Base-by-base conservation (phyloP, 2,797 vertebrate species). In the Anolis apletophallus region DNA sequence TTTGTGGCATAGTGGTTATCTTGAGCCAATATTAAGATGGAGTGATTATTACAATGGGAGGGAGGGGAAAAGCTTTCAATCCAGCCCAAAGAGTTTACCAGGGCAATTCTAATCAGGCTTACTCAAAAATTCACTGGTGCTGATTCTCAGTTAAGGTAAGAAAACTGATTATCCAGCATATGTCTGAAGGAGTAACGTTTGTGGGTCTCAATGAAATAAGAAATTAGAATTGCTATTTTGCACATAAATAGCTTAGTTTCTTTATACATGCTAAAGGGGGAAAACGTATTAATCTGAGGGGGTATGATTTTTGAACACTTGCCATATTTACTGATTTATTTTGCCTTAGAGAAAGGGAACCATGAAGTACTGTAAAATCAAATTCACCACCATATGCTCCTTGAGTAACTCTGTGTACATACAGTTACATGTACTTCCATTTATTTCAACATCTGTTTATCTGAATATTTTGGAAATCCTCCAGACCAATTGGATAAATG, bases 191-290 rank as follows among this genome's bases (percentile, higher is more conserved):
- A 83, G 50, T 0, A 84, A 80, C 85, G 77, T 54, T 81, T 86
- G 89, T 55, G 17, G 23, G 36, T 61, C 5, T 34, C 5, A 54
- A 64, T 72, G 46, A 54, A 72, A 29, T 32, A 71, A 80, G 72
- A 32, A 88, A 88, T 40, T 46, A 7, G 88, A 89, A 87, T 0
- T 0, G 23, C 83, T 0, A 69, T 88, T 88, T 46, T 86, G 36
- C 84, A 88, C 80, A 87, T 86, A 88, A 80, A 5, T 83, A 7
- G 88, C 85, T 90, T 72, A 76, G 87, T 91, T 91, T 92, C 59
- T 87, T 73, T 87, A 83, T 83, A 90, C 73, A 4, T 26, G 8
- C 68, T 69, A 34, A 92, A 92, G 17, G 57, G 80, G 79, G 89
- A 92, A 67, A 54, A 21, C 87, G 1, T 87, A 85, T 87, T 69